Conservation (phyloP, 2,797 vertebrate species). For the Poecilia wingei region DNA sequence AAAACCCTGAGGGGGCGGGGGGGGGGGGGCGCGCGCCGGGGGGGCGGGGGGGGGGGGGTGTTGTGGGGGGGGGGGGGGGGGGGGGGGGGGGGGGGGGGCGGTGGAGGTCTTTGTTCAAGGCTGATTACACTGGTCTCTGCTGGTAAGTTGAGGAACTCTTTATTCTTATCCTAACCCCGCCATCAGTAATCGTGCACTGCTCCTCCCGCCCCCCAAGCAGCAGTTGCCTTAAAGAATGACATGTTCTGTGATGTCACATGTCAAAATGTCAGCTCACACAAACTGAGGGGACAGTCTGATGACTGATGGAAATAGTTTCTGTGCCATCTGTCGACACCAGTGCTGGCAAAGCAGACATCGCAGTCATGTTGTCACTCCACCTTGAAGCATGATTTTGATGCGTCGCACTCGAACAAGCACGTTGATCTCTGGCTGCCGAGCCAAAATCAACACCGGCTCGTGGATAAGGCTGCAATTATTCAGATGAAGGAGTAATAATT, state of each 20-base stretch:
- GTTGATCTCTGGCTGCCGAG: slow-evolving; percentile 17
- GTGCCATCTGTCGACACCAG: slow-evolving; percentile 53
- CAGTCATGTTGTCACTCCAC: slow-evolving; percentile 8
- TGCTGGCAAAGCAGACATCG: slow-evolving; percentile 22
- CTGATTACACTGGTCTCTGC: background rate
- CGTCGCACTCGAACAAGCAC: slow-evolving; percentile 23
- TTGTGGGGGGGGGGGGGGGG: no score
- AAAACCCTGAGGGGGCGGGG: no score
- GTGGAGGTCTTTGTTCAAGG: background rate
- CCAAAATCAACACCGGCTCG: background rate
- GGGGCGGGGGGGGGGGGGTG: no score
- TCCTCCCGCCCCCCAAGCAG: background rate
- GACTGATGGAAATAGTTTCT: slow-evolving; percentile 42
- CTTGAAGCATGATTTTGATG: slow-evolving; percentile 26
- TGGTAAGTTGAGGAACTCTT: slow-evolving; percentile 2
- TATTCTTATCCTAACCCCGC: slow-evolving; percentile 8
- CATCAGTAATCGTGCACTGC: slow-evolving; percentile 4
- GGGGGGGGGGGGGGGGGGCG: background rate
- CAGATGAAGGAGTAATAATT: background rate
- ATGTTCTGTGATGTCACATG: slow-evolving; percentile 47
- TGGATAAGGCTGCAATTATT: background rate
- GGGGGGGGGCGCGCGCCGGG: no score
- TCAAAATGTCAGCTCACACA: slow-evolving; percentile 44
- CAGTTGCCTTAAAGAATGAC: slow-evolving; percentile 19
- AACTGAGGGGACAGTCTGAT: slow-evolving; percentile 37